Conservation (phyloP, 2,797 vertebrate genomes). For the Neosilurus hyrtlii region DNA sequence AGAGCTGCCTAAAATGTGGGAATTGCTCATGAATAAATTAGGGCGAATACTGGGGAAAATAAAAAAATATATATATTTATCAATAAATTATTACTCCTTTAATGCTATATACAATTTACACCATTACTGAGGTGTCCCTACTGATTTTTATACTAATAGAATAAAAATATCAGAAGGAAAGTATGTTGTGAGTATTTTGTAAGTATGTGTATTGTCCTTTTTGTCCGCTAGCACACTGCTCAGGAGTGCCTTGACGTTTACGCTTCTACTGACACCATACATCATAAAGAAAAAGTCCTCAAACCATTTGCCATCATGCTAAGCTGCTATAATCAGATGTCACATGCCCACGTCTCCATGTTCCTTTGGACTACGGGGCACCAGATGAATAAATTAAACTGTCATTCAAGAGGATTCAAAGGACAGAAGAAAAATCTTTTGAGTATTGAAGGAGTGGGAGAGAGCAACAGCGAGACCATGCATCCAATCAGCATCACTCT, state of each 20-base stretch:
- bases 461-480: constrained; percentile 37
- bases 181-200: background rate
- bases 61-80: no score
- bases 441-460: constrained; percentile 28
- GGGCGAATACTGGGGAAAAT: background rate
- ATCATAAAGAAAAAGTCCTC: constrained; percentile 37
- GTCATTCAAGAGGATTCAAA: constrained; percentile 49
- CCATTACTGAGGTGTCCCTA: background rate
- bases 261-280: background rate
- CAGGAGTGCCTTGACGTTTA: background rate
- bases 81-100: no score
- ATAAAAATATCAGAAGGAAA: background rate
- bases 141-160: background rate
- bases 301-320: constrained; percentile 27
- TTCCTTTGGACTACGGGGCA: constrained; percentile 39
- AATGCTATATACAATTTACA: background rate
- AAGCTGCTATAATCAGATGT: constrained; percentile 46
- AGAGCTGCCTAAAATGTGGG: no score
- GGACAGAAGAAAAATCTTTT: constrained; percentile 43
- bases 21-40: background rate
- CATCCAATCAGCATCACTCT: constrained; percentile 60
- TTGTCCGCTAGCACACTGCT: background rate
- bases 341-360: constrained; percentile 33
- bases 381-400: constrained; percentile 48
- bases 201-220: background rate